Base-by-base conservation (phyloP, 2,113 vertebrate species). In the Elephas maximus region DNA sequence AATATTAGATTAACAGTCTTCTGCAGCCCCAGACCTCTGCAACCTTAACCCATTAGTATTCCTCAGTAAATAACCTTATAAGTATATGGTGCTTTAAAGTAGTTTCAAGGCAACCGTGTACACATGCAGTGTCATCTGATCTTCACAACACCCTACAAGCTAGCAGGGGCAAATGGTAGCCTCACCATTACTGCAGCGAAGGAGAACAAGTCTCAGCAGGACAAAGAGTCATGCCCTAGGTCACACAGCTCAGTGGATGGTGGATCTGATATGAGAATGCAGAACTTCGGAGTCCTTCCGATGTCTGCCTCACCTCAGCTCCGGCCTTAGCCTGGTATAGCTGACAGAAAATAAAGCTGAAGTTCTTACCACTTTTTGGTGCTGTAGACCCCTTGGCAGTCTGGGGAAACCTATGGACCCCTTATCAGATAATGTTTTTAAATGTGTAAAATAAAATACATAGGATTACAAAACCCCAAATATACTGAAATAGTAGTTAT, bases 41-140 rank as follows among this genome's bases (percentile, higher is more conserved):
- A 92, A 93, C 26, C 67, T 83, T 65, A 81, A 82, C 44, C 94
- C 45, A 88, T 93, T 88, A 93, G 28, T 69, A 86, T 67, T 93
- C 67, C 37, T 91, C 69, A 63, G 57, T 30, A 41, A 88, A 88
- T 69, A 67, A 53, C 37, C 8, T 79, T 89, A 62, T 21, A 26
- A 82, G 26, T 86, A 53, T 33, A 33, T 86, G 21, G 26, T 63
- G 24, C 67, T 82, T 96, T 81, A 57, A 63, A 94, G 14, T 81
- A 57, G 91, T 95, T 94, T 95, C 86, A 93, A 88, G 86, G 78
- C 45, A 96, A 63, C 57, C n/a, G 10, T 48, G 11, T 85, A 89
- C 4, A 74, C 10, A 87, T 63, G 8, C 88, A 84, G 28, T 80
- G 65, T 84, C 74, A 65, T 53, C 69, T 86, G 74, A 96, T 83